Conservation (phyloP, 2,113 vertebrate species). For the Peucedramus taeniatus region DNA sequence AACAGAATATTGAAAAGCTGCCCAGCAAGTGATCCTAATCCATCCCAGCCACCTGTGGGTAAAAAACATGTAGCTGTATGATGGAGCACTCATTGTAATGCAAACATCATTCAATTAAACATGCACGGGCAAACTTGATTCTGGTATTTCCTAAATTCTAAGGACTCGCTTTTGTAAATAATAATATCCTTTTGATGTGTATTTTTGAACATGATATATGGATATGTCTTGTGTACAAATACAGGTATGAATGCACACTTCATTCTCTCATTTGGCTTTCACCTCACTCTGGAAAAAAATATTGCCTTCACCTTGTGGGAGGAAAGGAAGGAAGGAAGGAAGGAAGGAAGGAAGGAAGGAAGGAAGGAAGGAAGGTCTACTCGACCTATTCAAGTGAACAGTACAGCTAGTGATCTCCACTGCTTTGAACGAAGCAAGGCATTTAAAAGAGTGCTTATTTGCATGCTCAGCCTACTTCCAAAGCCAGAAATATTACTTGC, state of each 20-base stretch:
- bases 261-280: not conserved
- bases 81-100: not conserved
- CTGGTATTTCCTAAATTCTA: not conserved
- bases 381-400: not conserved
- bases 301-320: not conserved
- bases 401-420: not conserved
- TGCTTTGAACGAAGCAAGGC: not conserved
- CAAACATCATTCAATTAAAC: not conserved
- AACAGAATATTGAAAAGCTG: conserved; percentile 52
- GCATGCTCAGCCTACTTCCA: not conserved
- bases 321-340: fast-evolving
- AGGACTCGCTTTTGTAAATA: not conserved
- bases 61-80: not conserved
- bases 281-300: not conserved
- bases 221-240: not conserved
- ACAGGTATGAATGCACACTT: not conserved
- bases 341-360: not conserved
- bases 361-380: not conserved
- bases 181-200: not conserved
- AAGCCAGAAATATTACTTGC: not conserved
- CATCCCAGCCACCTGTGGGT: conserved; percentile 20
- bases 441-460: conserved; percentile 15
- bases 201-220: not conserved
- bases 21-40: conserved; percentile 56
- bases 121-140: not conserved